Evolutionary conservation across 1,140 invertebrate genomes (phyloP).

Genomic region (Drosophila paulistorum): DNA sequence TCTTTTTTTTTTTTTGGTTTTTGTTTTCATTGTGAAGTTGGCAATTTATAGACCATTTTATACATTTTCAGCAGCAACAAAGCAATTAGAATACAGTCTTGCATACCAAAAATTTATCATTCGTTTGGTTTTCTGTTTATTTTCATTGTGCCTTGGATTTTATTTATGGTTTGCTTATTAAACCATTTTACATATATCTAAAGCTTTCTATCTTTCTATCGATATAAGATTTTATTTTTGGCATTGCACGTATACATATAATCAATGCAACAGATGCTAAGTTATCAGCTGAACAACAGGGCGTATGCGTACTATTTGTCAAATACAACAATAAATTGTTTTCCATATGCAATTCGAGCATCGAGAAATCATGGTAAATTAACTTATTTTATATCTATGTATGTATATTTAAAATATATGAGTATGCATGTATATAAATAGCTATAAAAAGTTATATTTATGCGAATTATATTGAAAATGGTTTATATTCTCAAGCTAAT

Average conservation of each 20-base stretch:
- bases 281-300: not conserved
- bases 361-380: not conserved
- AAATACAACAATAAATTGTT: conserved; percentile 13
- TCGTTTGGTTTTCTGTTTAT: not conserved
- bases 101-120: conserved; percentile 8
- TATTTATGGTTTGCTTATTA: conserved; percentile 63
- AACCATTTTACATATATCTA: not conserved
- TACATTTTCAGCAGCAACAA: conserved; percentile 46
- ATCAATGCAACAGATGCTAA: not conserved
- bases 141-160: conserved; percentile 38
- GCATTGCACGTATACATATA: not conserved
- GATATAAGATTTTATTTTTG: conserved; percentile 1
- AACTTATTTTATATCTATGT: not conserved
- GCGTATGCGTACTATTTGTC: conserved; percentile 38
- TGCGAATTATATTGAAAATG: no score
- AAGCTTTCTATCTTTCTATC: not conserved
- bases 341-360: not conserved
- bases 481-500: no score
- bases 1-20: not conserved
- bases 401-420: not conserved
- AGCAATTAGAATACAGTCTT: conserved; percentile 66
- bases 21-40: conserved; percentile 34
- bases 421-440: no score
- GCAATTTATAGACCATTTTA: conserved; percentile 60
- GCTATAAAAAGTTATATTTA: no score